phyloP scores from a whole-genome alignment of 2,797 vertebrate genomes.

The Nothura maculosa region DNA sequence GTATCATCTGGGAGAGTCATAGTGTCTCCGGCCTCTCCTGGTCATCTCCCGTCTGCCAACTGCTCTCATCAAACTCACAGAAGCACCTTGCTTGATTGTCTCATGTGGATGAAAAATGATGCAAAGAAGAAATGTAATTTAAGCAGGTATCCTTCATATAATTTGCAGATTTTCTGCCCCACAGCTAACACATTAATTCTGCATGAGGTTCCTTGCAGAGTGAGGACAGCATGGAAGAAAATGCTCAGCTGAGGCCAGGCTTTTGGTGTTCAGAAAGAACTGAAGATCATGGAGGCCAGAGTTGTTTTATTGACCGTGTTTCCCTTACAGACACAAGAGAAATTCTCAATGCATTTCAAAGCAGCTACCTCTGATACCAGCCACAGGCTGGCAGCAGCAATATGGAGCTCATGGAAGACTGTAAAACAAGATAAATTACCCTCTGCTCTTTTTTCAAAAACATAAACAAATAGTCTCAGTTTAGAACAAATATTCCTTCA shows the following conservation, averaged over 20 bases:
- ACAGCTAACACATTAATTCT: background rate
- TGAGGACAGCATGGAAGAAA: background rate
- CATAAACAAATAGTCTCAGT: background rate
- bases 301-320: background rate
- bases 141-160: background rate
- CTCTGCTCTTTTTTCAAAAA: background rate
- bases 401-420: fast-evolving
- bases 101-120: background rate
- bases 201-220: too few species aligned
- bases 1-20: background rate
- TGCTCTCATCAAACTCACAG: background rate
- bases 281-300: background rate
- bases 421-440: background rate
- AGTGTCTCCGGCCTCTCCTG: background rate
- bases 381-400: background rate
- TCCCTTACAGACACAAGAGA: background rate
- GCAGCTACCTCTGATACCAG: background rate
- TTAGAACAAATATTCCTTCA: background rate
- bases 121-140: background rate
- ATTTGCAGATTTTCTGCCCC: background rate
- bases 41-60: background rate
- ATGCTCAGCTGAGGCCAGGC: background rate
- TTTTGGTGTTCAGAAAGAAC: background rate
- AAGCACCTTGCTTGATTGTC: background rate
- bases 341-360: background rate